Conservation (phyloP, 2,113 vertebrate genomes). For the Cryptotis parvus region DNA sequence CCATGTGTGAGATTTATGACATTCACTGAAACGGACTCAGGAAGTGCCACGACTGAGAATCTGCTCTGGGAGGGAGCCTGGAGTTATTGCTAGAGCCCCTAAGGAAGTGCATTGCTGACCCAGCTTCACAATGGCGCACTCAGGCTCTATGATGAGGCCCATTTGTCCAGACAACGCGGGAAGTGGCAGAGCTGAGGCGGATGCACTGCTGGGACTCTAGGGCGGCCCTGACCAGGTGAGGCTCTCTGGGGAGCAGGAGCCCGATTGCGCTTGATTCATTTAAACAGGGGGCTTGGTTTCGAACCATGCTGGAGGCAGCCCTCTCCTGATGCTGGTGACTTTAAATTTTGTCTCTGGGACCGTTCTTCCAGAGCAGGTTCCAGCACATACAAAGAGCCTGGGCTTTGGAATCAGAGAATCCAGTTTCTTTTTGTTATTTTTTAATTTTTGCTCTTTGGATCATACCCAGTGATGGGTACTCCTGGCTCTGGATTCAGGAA, state of each 20-base stretch:
- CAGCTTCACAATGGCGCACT: background rate
- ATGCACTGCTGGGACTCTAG: background rate
- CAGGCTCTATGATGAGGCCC: background rate
- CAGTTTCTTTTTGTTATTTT: background rate
- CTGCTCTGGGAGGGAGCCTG: background rate
- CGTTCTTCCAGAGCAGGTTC: background rate
- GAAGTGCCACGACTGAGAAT: background rate
- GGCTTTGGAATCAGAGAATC: background rate
- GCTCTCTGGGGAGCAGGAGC: background rate
- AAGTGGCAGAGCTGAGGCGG: background rate
- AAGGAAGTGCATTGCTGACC: background rate
- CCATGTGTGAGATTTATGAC: background rate
- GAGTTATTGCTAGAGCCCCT: background rate
- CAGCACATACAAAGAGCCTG: background rate
- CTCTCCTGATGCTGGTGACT: background rate
- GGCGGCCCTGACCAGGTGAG: background rate
- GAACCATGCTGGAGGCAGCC: background rate
- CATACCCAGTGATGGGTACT: too few relatives aligned
- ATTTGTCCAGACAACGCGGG: background rate
- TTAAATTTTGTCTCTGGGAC: too few relatives aligned
- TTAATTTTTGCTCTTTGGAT: too few relatives aligned
- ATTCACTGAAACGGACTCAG: background rate
- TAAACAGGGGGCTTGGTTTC: background rate
- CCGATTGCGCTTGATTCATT: background rate
- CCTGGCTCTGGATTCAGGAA: too few relatives aligned